Conservation (phyloP, 2,888 invertebrate genomes). For the Trypoxylon attenuatum region DNA sequence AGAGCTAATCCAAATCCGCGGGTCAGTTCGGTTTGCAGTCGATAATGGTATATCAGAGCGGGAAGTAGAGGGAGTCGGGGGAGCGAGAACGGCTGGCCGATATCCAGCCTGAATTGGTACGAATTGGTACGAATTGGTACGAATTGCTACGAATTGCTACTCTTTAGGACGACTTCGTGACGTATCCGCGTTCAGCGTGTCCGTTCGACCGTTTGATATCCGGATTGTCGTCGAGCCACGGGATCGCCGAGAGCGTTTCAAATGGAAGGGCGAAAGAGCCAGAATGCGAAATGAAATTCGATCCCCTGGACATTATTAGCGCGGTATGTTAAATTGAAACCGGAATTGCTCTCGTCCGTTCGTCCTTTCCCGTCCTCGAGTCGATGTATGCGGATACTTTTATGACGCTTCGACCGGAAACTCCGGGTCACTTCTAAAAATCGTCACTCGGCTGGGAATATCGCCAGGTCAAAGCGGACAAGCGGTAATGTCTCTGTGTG, state of each 20-base stretch:
- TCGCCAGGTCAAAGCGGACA: too few species aligned
- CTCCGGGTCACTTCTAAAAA: too few species aligned
- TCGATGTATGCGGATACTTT: slow-evolving; percentile 8
- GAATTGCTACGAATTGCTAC: slow-evolving; percentile 33
- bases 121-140: slow-evolving; percentile 34
- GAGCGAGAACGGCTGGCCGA: slow-evolving; percentile 26
- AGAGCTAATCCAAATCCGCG: slow-evolving; percentile 38
- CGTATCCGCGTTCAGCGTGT: slow-evolving; percentile 28
- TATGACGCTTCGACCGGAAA: not conserved
- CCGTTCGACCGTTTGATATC: slow-evolving; percentile 28
- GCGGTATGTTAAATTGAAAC: slow-evolving; percentile 38
- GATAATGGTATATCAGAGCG: slow-evolving; percentile 34
- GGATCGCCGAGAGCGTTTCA: not conserved
- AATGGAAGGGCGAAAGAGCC: not conserved
- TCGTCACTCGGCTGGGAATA: too few species aligned
- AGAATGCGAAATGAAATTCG: slow-evolving; percentile 6
- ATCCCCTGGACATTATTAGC: slow-evolving; percentile 37
- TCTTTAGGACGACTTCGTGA: slow-evolving; percentile 36
- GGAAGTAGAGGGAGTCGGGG: not conserved
- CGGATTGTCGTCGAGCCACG: slow-evolving; percentile 8
- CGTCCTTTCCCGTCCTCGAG: not conserved
- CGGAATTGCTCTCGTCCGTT: slow-evolving; percentile 34
- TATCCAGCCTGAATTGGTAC: slow-evolving; percentile 39
- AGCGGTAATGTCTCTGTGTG: too few species aligned
- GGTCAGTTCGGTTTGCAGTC: slow-evolving; percentile 34